phyloP scores from a whole-genome alignment of 2,797 vertebrate species.

The Molossus molossus region DNA sequence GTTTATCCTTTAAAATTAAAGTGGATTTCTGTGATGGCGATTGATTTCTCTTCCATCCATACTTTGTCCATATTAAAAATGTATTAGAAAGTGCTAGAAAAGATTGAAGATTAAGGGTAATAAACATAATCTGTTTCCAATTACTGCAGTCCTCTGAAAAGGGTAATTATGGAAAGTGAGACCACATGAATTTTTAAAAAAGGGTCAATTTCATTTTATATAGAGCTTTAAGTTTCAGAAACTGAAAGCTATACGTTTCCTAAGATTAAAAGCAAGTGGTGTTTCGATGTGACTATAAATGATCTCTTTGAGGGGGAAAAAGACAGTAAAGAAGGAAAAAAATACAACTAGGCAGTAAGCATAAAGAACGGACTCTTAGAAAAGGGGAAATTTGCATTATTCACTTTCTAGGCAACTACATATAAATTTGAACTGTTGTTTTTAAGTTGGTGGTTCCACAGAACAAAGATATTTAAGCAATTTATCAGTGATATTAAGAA shows the following conservation, averaged over 20 bases:
- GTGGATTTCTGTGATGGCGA: background rate
- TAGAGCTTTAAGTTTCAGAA: constrained; percentile 62
- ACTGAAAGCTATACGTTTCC: background rate
- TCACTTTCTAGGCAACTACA: constrained; percentile 83
- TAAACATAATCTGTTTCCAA: constrained; percentile 51
- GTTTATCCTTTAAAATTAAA: constrained; percentile 45
- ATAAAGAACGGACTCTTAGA: constrained; percentile 74
- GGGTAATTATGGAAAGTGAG: constrained; percentile 25
- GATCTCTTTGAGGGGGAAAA: constrained; percentile 58
- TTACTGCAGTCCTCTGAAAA: constrained; percentile 1
- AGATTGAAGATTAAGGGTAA: background rate
- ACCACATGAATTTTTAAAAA: background rate
- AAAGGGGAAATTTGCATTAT: constrained; percentile 84
- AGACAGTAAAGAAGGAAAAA: constrained; percentile 37
- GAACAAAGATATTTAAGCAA: constrained; percentile 82
- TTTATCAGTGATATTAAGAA: constrained; percentile 87
- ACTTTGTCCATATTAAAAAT: background rate
- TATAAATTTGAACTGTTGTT: constrained; percentile 80
- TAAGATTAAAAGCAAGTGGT: constrained; percentile 81
- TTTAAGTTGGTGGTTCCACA: constrained; percentile 82
- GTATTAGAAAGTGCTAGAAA: constrained; percentile 7
- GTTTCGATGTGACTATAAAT: constrained; percentile 55
- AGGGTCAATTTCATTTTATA: constrained; percentile 46
- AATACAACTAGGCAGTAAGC: constrained; percentile 56
- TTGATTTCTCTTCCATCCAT: background rate